These are phyloP conservation scores for Acleris laterana DNA, from an alignment of 2,888 invertebrate species.

Conservation along the genomic window DNA sequence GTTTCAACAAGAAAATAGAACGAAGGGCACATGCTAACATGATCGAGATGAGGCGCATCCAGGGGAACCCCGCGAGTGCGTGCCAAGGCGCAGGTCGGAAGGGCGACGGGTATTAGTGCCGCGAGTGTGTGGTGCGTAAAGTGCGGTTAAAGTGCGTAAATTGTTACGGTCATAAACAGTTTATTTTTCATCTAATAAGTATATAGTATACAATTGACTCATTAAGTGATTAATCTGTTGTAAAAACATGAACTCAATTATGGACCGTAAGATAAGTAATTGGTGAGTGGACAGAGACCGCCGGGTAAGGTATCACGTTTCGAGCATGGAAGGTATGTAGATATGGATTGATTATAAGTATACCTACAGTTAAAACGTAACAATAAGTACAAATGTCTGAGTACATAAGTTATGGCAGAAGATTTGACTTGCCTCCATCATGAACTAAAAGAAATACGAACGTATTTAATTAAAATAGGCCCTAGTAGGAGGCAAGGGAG, in stretches of 20 bases:
- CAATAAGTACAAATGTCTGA: neutral
- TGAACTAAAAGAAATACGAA: neutral
- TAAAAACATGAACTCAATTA: no score
- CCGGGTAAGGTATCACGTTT: neutral
- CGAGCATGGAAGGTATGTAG: neutral
- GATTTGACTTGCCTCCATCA: neutral
- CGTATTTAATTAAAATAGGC: neutral
- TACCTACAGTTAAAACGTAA: no score
- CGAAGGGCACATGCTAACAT: conserved; percentile 8
- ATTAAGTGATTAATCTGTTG: neutral
- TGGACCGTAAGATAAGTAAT: neutral
- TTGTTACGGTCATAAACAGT: neutral
- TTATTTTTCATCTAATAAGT: neutral
- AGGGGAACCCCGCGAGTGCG: no score
- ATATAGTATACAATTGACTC: neutral
- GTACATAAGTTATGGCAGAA: neutral
- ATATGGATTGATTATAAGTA: neutral
- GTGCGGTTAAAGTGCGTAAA: neutral
- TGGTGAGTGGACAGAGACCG: neutral
- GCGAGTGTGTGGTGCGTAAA: no score
- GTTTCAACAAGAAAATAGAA: conserved; percentile 7
- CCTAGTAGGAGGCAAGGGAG: neutral
- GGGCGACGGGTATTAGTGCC: neutral
- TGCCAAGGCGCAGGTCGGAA: neutral
- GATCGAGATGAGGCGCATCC: conserved; percentile 11